Conservation (phyloP, 2,797 vertebrate species). For the Nothura maculosa region DNA sequence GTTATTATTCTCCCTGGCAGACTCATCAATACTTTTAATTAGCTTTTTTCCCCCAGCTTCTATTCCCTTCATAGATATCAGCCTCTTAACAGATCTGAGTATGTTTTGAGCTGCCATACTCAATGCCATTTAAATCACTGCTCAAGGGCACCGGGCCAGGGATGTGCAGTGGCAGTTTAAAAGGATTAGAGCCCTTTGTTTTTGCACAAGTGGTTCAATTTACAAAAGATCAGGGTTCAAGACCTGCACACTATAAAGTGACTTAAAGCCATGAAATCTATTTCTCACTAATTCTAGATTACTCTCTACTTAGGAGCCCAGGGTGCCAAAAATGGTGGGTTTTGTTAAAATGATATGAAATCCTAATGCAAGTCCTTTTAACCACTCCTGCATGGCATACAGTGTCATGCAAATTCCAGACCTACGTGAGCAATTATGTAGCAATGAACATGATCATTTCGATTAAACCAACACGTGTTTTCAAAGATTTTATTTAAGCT, state of each 20-base stretch:
- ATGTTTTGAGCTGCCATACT: slow-evolving; percentile 61
- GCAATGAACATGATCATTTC: slow-evolving; percentile 68
- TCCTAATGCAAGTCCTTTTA: slow-evolving; percentile 64
- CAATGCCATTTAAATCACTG: slow-evolving; percentile 68
- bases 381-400: slow-evolving; percentile 3
- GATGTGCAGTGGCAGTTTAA: slow-evolving; percentile 75
- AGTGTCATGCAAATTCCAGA: slow-evolving; percentile 65
- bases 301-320: slow-evolving; percentile 76
- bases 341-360: slow-evolving; percentile 75
- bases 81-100: slow-evolving; percentile 60
- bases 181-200: slow-evolving; percentile 77
- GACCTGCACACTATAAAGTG: slow-evolving; percentile 76
- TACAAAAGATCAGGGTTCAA: slow-evolving; percentile 78
- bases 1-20: slow-evolving; percentile 56
- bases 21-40: slow-evolving; percentile 74
- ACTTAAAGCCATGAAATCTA: slow-evolving; percentile 79
- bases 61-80: slow-evolving; percentile 7
- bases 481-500: slow-evolving; percentile 63
- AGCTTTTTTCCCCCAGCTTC: background rate
- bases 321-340: slow-evolving; percentile 70
- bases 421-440: slow-evolving; percentile 56
- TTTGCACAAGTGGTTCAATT: slow-evolving; percentile 77
- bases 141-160: slow-evolving; percentile 70
- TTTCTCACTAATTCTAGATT: slow-evolving; percentile 79
- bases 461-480: slow-evolving; percentile 67